phyloP scores from a whole-genome alignment of 2,797 vertebrate species.

The Holocentrus rufus region DNA sequence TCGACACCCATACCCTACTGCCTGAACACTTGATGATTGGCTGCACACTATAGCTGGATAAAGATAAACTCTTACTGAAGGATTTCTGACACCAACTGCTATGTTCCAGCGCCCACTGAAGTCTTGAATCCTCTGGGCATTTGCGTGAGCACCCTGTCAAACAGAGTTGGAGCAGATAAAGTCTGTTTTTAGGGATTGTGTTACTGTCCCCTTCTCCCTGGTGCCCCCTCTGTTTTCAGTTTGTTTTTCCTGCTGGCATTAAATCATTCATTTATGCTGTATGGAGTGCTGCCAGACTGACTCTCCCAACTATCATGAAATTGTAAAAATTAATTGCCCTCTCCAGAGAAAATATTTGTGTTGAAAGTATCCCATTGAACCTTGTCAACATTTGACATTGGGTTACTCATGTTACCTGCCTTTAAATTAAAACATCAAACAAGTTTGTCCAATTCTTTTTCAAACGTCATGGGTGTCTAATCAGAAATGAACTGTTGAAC shows the following conservation, averaged over 20 bases:
- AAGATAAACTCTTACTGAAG: conserved; percentile 70
- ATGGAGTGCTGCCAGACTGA: conserved; percentile 68
- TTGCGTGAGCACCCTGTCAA: conserved; percentile 60
- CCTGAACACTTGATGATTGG: conserved; percentile 58
- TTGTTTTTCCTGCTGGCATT: conserved; percentile 70
- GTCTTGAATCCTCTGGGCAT: conserved; percentile 58
- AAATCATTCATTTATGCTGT: conserved; percentile 64
- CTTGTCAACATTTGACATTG: conserved; percentile 49
- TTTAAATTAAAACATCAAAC: conserved; percentile 61
- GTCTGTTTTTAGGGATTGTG: conserved; percentile 66
- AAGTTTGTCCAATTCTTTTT: conserved; percentile 46
- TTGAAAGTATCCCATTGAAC: conserved; percentile 68
- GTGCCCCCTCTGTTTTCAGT: conserved; percentile 52
- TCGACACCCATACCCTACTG: conserved; percentile 54
- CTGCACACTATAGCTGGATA: conserved; percentile 57
- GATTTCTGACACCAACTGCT: conserved; percentile 74
- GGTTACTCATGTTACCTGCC: conserved; percentile 63
- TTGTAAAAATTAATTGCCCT: conserved; percentile 71
- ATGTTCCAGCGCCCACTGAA: conserved; percentile 59
- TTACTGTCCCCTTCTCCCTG: conserved; percentile 63
- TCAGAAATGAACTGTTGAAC: conserved; percentile 53
- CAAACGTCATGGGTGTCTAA: conserved; percentile 45
- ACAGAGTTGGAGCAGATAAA: conserved; percentile 67
- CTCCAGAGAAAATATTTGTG: conserved; percentile 60
- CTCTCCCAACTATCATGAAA: conserved; percentile 63